Base-by-base conservation (phyloP, 2,888 invertebrate genomes). In the Aleiodes alternator region DNA sequence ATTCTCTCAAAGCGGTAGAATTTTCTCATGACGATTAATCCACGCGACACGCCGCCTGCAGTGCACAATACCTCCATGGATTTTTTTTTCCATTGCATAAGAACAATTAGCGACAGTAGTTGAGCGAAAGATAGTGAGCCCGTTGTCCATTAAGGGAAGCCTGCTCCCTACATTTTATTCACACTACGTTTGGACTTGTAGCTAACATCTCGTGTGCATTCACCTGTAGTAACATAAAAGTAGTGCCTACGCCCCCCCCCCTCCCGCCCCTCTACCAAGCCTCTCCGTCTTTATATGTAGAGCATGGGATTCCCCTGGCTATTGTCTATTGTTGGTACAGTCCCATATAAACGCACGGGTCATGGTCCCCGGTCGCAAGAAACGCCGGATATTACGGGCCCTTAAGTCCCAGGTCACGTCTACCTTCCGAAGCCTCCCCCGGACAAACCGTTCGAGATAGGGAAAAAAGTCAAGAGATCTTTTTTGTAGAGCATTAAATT, bases 301-400 rank as follows among this genome's bases (percentile, higher is more conserved):
- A 88, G 88, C 88, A 88, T 88, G 88, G 87, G 88, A 88, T 82
- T 82, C 56, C 43, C 72, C 69, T 73, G 64, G 9, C 68, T 80
- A 88, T 88, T 88, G 88, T 88, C 84, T 85, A 88, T 88, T 87
- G 87, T 88, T 84, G 83, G 61, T 66, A 56, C 53, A 71, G 16
- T 64, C 48, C 34, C 23, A 3, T 48, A 48, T 14, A 23, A 64
- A 16, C 38, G 43, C 68, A 16, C 66, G 57, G 75, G 75, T 75
- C 75, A 75, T 66, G 75, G 75, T 75, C 75, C 69, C 56, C 68
- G 71, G 55, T 38, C 70, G 64, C 61, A 31, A 64, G 34, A 64
- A 64, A 64, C 11, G 23, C 43, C 11, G 23, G 48, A 43, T 64
- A 48, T 64, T 55, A 55, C 14, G 5, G 6, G 5, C 55, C 14